Evolutionary conservation across 2,113 vertebrate species (phyloP).

Genomic region (Crotalus viridis): DNA sequence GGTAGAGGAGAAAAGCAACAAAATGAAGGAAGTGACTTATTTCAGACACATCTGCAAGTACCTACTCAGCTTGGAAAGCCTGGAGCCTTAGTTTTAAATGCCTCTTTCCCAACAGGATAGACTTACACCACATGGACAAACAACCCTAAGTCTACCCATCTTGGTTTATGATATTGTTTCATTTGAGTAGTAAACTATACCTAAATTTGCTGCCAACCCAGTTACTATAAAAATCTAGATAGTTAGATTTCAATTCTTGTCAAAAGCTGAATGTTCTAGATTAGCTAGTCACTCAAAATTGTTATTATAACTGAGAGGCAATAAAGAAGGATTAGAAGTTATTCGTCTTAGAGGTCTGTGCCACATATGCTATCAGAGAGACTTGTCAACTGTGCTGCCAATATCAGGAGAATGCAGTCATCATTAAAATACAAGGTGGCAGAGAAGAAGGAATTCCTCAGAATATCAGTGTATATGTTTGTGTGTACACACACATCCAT

Average conservation of each 20-base stretch:
- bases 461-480: neutral
- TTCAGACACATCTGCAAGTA: neutral
- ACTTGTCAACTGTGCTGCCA: neutral
- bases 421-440: neutral
- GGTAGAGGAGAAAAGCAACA: neutral
- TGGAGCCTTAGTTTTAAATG: slow-evolving; percentile 10
- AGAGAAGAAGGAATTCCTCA: neutral
- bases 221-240: neutral
- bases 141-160: neutral
- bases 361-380: neutral
- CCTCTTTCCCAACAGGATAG: slow-evolving; percentile 2
- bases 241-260: neutral
- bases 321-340: neutral
- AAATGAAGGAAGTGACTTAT: neutral
- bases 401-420: neutral
- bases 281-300: neutral
- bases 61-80: neutral
- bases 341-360: neutral
- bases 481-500: neutral
- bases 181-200: neutral
- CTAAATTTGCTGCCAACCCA: neutral
- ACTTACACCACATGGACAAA: neutral
- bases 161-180: neutral
- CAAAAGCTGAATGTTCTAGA: neutral
- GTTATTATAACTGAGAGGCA: neutral